These are phyloP conservation scores for Tapirus terrestris DNA, from an alignment of 2,113 vertebrate genomes.

Conservation along the genomic window DNA sequence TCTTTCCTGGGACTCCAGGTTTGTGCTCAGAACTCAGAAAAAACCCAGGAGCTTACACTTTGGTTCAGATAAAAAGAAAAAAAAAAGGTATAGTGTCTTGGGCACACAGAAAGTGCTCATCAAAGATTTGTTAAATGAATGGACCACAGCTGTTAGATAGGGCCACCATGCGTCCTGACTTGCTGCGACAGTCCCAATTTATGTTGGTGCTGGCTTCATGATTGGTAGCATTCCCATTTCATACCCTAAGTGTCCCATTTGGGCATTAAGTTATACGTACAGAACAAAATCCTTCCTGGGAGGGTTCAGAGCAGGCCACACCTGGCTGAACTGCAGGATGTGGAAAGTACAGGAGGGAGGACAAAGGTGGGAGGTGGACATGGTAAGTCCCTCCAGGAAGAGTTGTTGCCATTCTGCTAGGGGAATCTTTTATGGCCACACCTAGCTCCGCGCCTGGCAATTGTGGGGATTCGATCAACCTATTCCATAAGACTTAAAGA, in stretches of 20 bases:
- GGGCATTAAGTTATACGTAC: too few relatives aligned
- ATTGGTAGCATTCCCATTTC: fast-evolving
- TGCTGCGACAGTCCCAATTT: fast-evolving
- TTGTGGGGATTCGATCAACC: not conserved
- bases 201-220: fast-evolving
- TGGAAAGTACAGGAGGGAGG: fast-evolving
- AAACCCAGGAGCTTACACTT: not conserved
- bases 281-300: not conserved
- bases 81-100: not conserved
- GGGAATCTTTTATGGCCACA: not conserved
- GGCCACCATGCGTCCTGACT: fast-evolving
- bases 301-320: not conserved
- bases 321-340: not conserved
- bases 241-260: fast-evolving
- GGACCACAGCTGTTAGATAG: too few relatives aligned
- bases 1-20: not conserved
- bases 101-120: not conserved
- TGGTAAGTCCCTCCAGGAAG: not conserved
- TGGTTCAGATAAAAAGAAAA: not conserved
- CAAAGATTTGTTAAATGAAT: fast-evolving
- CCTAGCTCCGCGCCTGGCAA: too few relatives aligned
- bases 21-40: not conserved
- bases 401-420: not conserved
- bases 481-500: too few relatives aligned
- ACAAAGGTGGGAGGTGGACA: not conserved